phyloP scores from a whole-genome alignment of 2,113 vertebrate genomes.

The Zosterops hypoxanthus region DNA sequence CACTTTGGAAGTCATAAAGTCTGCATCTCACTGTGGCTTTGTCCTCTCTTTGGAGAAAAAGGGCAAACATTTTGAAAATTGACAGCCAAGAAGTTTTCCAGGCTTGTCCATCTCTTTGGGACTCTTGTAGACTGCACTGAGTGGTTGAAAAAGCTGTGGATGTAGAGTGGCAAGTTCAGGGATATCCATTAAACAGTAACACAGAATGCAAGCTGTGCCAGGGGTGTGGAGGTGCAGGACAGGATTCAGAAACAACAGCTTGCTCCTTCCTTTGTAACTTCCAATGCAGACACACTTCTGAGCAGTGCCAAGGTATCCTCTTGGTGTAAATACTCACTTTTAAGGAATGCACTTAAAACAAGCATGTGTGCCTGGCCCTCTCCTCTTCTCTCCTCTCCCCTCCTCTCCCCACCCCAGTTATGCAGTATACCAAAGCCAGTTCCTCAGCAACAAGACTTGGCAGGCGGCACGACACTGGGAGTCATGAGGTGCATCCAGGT shows the following conservation, averaged over 20 bases:
- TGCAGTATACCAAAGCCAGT: neutral
- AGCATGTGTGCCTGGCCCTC: neutral
- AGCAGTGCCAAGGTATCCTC: neutral
- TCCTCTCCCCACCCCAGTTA: neutral
- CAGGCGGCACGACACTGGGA: slow-evolving; percentile 35
- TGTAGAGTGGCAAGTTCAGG: neutral
- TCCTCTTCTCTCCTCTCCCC: neutral
- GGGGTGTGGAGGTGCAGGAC: neutral
- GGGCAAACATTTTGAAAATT: neutral
- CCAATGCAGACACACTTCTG: neutral
- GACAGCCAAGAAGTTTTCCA: neutral
- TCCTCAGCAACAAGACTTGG: slow-evolving; percentile 53
- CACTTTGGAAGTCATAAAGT: neutral
- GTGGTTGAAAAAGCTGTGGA: neutral
- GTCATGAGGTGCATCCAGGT: slow-evolving; percentile 39
- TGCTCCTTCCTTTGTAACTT: neutral
- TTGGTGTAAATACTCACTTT: neutral
- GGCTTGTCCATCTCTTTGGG: neutral
- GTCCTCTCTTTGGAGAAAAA: neutral
- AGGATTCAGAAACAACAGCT: neutral
- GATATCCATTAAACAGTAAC: neutral
- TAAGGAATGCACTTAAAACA: neutral
- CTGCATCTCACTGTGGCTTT: neutral
- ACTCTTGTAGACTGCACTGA: neutral
- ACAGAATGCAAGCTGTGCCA: neutral